phyloP scores from a whole-genome alignment of 2,797 vertebrate genomes.

The Lutjanus campechanus region DNA sequence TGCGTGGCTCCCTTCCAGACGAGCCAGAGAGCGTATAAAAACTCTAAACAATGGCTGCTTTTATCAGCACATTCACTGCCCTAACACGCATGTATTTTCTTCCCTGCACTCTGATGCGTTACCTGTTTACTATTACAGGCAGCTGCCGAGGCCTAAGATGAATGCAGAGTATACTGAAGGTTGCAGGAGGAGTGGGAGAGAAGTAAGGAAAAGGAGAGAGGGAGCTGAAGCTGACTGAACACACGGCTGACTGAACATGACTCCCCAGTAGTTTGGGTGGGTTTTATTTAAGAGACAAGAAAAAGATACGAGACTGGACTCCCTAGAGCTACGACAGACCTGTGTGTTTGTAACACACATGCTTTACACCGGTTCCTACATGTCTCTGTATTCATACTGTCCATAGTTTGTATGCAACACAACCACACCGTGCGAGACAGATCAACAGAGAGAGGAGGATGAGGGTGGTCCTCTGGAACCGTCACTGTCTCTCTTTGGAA shows the following conservation, averaged over 20 bases:
- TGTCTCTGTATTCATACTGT: conserved; percentile 46
- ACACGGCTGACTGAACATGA: conserved; percentile 47
- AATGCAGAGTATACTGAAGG: conserved; percentile 41
- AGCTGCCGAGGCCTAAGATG: conserved; percentile 51
- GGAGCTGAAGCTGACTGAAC: conserved; percentile 24
- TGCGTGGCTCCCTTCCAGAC: conserved; percentile 68
- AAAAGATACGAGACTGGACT: conserved; percentile 46
- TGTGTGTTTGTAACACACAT: conserved; percentile 52
- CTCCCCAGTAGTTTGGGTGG: conserved; percentile 57
- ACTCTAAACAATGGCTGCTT: conserved; percentile 74
- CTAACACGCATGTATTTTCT: conserved; percentile 56
- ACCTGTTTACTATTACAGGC: conserved; percentile 66
- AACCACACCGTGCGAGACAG: conserved; percentile 60
- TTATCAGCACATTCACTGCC: conserved; percentile 55
- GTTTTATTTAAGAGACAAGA: conserved; percentile 55
- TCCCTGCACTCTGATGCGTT: conserved; percentile 55
- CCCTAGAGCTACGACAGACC: conserved; percentile 41
- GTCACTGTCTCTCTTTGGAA: conserved; percentile 78
- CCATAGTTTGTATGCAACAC: conserved; percentile 58
- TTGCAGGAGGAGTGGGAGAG: conserved; percentile 15
- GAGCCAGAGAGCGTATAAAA: conserved; percentile 62
- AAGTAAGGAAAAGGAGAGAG: conserved; percentile 15
- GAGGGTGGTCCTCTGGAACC: conserved; percentile 79
- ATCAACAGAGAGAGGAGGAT: conserved; percentile 48
- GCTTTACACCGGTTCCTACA: conserved; percentile 66